phyloP scores from a whole-genome alignment of 2,888 invertebrate species.

The Thymelicus lineola region DNA sequence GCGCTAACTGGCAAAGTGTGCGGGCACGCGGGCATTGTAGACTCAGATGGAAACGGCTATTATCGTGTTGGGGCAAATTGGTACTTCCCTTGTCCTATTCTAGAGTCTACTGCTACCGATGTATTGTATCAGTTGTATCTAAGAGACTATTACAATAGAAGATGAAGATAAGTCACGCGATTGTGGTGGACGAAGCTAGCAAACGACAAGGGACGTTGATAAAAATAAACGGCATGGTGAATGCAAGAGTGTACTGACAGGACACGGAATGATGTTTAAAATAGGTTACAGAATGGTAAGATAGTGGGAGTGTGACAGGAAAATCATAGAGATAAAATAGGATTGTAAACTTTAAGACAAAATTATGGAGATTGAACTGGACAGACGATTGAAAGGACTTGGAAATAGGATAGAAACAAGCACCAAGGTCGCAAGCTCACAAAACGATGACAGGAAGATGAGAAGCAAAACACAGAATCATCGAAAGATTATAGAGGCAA shows the following conservation, averaged over 20 bases:
- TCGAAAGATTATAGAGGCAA: too few relatives aligned
- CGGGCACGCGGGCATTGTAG: slow-evolving; percentile 24
- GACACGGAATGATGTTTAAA: too few relatives aligned
- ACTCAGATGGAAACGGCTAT: slow-evolving; percentile 46
- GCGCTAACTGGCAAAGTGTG: slow-evolving; percentile 31
- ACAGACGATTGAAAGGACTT: not conserved
- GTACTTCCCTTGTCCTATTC: slow-evolving; percentile 36
- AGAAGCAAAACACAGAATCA: too few relatives aligned
- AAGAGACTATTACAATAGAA: not conserved
- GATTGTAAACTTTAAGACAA: not conserved
- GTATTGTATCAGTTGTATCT: slow-evolving; percentile 3
- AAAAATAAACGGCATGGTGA: too few relatives aligned
- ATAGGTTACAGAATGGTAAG: too few relatives aligned
- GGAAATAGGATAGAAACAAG: not conserved
- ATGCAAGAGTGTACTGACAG: too few relatives aligned
- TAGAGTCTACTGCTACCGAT: slow-evolving; percentile 8
- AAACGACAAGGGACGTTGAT: too few relatives aligned
- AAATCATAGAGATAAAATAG: not conserved
- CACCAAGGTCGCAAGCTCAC: not conserved
- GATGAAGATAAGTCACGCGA: not conserved
- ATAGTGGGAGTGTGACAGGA: too few relatives aligned
- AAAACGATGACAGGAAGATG: too few relatives aligned
- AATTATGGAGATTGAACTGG: too few relatives aligned
- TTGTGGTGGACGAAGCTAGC: too few relatives aligned
- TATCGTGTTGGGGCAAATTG: slow-evolving; percentile 61